Conservation (phyloP, 2,888 invertebrate genomes). For the Seira ritae region DNA sequence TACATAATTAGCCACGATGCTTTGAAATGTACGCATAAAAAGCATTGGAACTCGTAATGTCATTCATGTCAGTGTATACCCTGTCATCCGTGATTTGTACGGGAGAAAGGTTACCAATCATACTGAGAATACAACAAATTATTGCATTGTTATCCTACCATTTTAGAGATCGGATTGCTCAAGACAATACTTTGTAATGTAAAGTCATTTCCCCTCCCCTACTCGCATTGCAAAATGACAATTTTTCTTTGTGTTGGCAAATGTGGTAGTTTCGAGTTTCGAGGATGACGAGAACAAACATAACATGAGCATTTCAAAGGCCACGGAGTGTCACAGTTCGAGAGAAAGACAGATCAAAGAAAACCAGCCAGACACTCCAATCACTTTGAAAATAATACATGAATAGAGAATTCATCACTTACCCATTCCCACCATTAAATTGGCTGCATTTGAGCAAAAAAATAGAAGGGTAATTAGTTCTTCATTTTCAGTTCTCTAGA, state of each 20-base stretch:
- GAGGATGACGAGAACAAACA: no score
- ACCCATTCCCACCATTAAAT: conserved; percentile 95
- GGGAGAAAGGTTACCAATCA: not conserved
- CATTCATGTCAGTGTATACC: not conserved
- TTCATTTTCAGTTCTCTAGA: not conserved
- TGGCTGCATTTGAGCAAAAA: conserved; percentile 79
- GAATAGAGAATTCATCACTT: conserved; percentile 76
- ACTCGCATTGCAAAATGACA: not conserved
- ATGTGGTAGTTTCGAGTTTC: no score
- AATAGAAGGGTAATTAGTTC: conserved; percentile 49
- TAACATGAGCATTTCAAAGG: not conserved
- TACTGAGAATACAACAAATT: not conserved
- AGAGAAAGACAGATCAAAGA: conserved; percentile 26
- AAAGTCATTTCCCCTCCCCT: not conserved
- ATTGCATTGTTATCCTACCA: not conserved
- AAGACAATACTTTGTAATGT: not conserved
- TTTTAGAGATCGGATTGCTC: not conserved
- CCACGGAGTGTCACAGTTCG: not conserved
- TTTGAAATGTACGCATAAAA: no score
- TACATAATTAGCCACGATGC: not conserved
- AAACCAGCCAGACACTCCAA: conserved; percentile 58
- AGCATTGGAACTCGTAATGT: not conserved
- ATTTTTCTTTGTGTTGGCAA: not conserved
- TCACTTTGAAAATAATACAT: conserved; percentile 21
- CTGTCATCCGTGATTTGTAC: not conserved